Percentiles rank a stretch among this genome's conserved stretches.
These are phyloP conservation scores for Acholoe squamosa DNA, from an alignment of 2,888 invertebrate species.

Conservation along the genomic window DNA sequence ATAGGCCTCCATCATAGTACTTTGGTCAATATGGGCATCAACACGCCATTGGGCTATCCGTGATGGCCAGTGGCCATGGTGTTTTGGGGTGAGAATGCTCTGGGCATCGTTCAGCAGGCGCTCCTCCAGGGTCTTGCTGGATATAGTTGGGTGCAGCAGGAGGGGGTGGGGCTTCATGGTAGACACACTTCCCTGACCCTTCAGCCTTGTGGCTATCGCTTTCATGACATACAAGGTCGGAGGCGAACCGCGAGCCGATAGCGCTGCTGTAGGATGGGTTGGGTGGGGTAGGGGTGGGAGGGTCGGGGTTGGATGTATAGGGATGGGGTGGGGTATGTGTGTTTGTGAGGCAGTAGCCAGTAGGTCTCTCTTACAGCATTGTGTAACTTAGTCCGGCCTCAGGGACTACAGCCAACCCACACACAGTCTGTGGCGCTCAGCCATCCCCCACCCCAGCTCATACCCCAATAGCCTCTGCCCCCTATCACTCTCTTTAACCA, in stretches of 20 bases:
- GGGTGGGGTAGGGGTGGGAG: not conserved
- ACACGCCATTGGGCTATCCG: constrained; percentile 46
- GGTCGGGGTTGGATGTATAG: not conserved
- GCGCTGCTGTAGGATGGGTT: not conserved
- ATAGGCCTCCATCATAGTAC: constrained; percentile 40
- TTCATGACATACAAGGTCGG: constrained; percentile 35
- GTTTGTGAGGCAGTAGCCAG: too few relatives aligned
- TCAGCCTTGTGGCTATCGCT: constrained; percentile 18
- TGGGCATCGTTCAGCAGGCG: not conserved
- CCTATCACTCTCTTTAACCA: too few relatives aligned
- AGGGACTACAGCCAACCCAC: too few relatives aligned
- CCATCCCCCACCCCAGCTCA: too few relatives aligned
- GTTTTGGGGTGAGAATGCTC: too few relatives aligned
- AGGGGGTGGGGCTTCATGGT: not conserved
- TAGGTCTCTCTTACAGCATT: too few relatives aligned
- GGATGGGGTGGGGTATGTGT: not conserved
- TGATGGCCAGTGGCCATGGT: not conserved
- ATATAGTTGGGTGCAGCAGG: not conserved
- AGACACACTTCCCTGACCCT: constrained; percentile 41
- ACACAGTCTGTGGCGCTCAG: too few relatives aligned
- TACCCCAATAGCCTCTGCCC: too few relatives aligned
- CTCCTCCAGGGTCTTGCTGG: not conserved
- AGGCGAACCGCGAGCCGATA: not conserved
- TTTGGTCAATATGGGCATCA: constrained; percentile 44
- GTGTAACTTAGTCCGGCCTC: too few relatives aligned